phyloP scores from a whole-genome alignment of 2,888 invertebrate species.

The Iphiclides podalirius region DNA sequence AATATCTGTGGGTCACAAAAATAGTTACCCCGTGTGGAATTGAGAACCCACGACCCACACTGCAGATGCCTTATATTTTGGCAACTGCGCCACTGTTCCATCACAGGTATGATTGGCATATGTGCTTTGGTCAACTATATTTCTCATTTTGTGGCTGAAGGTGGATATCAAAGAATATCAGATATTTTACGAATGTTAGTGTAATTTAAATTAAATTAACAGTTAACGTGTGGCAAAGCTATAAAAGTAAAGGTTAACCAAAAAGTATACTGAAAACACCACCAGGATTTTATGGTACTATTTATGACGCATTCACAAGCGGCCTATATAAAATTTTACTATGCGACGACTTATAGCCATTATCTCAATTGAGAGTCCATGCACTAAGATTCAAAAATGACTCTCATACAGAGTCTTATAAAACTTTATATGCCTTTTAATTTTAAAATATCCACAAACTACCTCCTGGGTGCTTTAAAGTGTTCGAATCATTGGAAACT shows the following conservation, averaged over 20 bases:
- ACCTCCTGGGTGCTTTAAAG: no score
- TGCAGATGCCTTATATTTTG: no score
- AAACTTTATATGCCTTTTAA: constrained; percentile 1
- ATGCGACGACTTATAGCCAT: constrained; percentile 9
- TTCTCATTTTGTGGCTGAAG: no score
- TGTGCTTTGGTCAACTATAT: no score
- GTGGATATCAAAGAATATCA: neutral
- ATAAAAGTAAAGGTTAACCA: neutral
- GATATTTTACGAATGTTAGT: neutral
- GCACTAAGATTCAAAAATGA: neutral
- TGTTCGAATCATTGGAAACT: no score
- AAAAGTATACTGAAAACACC: neutral
- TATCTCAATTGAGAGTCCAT: constrained; percentile 3
- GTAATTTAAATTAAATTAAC: neutral
- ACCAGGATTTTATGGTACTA: constrained; percentile 1
- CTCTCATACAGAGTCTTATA: neutral
- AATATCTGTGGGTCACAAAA: no score
- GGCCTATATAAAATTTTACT: constrained; percentile 13
- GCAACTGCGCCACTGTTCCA: no score
- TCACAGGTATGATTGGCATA: no score
- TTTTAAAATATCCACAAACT: neutral
- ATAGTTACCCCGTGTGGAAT: no score
- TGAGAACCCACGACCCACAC: no score
- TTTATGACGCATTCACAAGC: constrained; percentile 4
- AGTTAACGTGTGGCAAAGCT: neutral